phyloP scores from a whole-genome alignment of 2,113 vertebrate species.

The Plecotus auritus region DNA sequence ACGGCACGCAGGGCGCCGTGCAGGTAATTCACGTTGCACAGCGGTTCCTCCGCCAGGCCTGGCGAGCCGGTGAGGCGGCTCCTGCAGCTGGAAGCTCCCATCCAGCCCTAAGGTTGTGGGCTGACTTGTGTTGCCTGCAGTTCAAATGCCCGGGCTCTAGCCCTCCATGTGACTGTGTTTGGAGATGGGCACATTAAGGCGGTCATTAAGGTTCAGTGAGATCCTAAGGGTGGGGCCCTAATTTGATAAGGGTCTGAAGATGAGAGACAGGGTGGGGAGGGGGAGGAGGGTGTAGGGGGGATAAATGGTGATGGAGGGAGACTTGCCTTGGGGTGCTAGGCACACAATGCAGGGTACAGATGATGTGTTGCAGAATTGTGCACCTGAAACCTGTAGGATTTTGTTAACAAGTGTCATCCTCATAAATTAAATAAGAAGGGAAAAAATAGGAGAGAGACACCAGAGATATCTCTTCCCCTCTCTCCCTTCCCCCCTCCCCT shows the following conservation, averaged over 20 bases:
- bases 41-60: background rate
- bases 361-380: no score
- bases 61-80: background rate
- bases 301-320: no score
- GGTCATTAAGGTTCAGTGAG: background rate
- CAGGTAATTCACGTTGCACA: background rate
- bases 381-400: no score
- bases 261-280: no score
- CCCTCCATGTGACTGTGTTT: background rate
- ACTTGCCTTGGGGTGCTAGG: no score
- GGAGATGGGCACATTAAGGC: background rate
- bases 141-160: background rate
- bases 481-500: no score
- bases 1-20: fast-evolving
- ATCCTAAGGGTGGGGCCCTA: background rate
- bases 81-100: background rate
- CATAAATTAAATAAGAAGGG: no score
- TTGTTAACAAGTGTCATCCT: no score
- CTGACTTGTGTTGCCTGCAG: background rate
- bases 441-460: background rate
- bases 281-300: no score
- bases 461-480: no score
- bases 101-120: background rate
- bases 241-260: background rate
- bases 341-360: no score